Evolutionary conservation across 2,113 vertebrate genomes (phyloP), one percentile per base, ranked within the genome.

Genomic region (Calyptommatus sinebrachiatus): DNA sequence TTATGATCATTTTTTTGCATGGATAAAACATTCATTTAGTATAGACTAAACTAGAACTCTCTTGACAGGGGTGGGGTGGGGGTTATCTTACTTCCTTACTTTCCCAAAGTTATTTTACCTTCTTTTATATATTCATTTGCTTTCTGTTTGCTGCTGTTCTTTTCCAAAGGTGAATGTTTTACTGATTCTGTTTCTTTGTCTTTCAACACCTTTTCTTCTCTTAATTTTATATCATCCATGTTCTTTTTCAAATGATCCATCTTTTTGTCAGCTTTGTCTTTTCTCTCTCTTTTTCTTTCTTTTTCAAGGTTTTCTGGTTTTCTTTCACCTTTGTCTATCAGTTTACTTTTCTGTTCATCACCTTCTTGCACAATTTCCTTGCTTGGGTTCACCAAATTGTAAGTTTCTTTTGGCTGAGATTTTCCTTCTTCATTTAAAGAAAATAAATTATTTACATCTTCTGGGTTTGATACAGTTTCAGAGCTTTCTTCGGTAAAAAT

Each of bases 101-200:
- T 5, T 57, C 53, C 53, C 53, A 57, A 5, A 77, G 10, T 80
- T 35, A 71, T 5, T 75, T 41, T 93, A 99, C 98, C 98, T 96
- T 99, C 98, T 92, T 97, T 98, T 48, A 94, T 88, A 71, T 91
- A 95, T 85, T 99, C 97, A 53, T 73, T 84, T 81, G 94, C 81
- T 88, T 94, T 98, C 81, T 95, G 93, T 80, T 94, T 98, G 84
- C 90, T 96, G 82, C 89, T 96, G 63, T 73, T 94, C 88, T 94
- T 97, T 73, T 97, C 96, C 70, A 84, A 84, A 74, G 90, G 81
- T 61, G 87, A 82, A 2, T 83, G 84, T 80, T 93, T 95, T 20
- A 73, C 31, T 66, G 79, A 35, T 73, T 95, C 95, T 0, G 0
- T 63, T 35, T 94, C 92, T 85, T 80, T 91, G 2, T 95, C 93